Conservation (phyloP, 2,113 vertebrate species). For the Poeciliopsis retropinna region DNA sequence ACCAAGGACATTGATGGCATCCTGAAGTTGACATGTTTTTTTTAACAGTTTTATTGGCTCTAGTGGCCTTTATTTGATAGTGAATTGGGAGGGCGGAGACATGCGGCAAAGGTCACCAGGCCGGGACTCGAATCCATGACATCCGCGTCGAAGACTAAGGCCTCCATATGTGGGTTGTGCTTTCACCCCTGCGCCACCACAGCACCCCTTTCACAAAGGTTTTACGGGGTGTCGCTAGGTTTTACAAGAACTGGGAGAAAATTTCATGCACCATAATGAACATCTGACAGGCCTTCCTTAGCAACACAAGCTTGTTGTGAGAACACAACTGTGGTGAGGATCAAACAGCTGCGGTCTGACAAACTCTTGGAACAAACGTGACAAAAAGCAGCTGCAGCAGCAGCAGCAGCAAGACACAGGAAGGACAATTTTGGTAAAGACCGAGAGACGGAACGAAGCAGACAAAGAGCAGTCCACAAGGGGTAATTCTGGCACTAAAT, state of each 20-base stretch:
- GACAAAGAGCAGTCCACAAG: conserved; percentile 38
- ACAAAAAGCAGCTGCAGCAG: conserved; percentile 66
- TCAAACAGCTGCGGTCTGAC: conserved; percentile 64
- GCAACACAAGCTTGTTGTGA: conserved; percentile 44
- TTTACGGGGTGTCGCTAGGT: conserved; percentile 29
- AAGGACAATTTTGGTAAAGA: conserved; percentile 56
- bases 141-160: too few species aligned
- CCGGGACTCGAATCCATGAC: too few species aligned
- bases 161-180: too few species aligned
- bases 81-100: too few species aligned
- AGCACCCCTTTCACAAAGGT: conserved; percentile 24
- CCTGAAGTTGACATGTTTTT: conserved; percentile 20
- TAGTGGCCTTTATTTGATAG: too few species aligned
- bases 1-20: conserved; percentile 19
- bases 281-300: conserved; percentile 41
- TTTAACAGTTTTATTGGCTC: too few species aligned
- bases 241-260: conserved; percentile 35
- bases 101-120: too few species aligned
- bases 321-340: conserved; percentile 48
- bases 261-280: conserved; percentile 9
- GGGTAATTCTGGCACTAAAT: conserved; percentile 44
- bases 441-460: conserved; percentile 35
- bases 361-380: conserved; percentile 57
- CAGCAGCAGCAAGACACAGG: conserved; percentile 41
- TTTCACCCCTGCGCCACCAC: conserved; percentile 2